phyloP scores from a whole-genome alignment of 2,797 vertebrate genomes.

The Carcharodon carcharias region DNA sequence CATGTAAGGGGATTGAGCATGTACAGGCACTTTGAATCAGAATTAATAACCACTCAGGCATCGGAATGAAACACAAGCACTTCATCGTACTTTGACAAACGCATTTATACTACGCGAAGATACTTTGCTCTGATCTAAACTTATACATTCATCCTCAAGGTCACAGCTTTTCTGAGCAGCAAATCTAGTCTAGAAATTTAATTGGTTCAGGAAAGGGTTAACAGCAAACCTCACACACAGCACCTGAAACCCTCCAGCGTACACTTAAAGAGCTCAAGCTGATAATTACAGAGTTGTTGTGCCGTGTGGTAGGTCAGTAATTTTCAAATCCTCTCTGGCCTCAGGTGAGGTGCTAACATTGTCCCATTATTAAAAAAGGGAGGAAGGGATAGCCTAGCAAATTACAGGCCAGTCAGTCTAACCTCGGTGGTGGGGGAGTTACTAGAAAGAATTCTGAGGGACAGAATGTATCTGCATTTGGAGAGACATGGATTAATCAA shows the following conservation, averaged over 20 bases:
- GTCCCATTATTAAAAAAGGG: too few relatives aligned
- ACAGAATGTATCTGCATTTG: too few relatives aligned
- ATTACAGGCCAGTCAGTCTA: too few relatives aligned
- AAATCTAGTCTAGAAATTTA: not conserved
- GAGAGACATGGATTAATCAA: too few relatives aligned
- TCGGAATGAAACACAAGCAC: not conserved
- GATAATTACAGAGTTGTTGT: slow-evolving; percentile 31
- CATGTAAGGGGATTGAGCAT: too few relatives aligned
- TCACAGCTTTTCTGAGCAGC: not conserved
- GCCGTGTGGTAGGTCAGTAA: not conserved
- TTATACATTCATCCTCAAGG: not conserved
- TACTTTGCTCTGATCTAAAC: not conserved
- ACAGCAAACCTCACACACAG: not conserved
- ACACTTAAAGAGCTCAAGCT: not conserved
- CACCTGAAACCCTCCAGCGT: slow-evolving; percentile 28
- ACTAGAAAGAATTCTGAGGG: too few relatives aligned
- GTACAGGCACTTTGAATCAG: not conserved
- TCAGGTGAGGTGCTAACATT: too few relatives aligned
- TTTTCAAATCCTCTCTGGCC: too few relatives aligned
- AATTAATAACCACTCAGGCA: not conserved
- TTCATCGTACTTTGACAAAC: too few relatives aligned
- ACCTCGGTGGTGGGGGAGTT: too few relatives aligned
- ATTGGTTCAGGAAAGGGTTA: not conserved
- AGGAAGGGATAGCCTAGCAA: too few relatives aligned
- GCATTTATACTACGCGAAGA: not conserved